Conservation (phyloP, 2,113 vertebrate species). For the Zootoca vivipara region DNA sequence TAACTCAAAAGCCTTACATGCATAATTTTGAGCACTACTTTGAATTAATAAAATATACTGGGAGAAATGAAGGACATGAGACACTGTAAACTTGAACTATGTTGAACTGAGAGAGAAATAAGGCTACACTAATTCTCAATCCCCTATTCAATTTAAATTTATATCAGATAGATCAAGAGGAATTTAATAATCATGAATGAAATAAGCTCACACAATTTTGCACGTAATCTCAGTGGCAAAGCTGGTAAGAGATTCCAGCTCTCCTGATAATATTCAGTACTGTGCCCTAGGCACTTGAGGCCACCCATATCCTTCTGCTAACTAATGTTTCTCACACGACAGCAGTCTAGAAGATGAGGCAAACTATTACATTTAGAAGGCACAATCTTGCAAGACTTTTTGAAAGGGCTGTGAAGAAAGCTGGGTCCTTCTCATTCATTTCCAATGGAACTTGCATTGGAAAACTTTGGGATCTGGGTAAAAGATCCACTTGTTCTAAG, state of each 20-base stretch:
- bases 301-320: not conserved
- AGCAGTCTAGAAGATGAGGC: not conserved
- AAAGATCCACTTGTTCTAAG: not conserved
- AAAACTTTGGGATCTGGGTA: not conserved
- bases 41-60: not conserved
- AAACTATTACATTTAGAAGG: not conserved
- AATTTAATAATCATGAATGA: not conserved
- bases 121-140: not conserved
- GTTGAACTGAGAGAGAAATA: not conserved
- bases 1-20: not conserved
- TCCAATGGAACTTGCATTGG: not conserved
- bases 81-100: not conserved
- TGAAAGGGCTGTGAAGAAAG: not conserved
- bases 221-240: not conserved
- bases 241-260: not conserved
- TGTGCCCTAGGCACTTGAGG: not conserved
- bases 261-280: not conserved
- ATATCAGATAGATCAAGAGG: not conserved
- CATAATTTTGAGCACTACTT: not conserved
- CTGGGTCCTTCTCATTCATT: not conserved
- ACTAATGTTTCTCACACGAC: not conserved
- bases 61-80: not conserved
- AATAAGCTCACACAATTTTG: not conserved
- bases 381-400: not conserved
- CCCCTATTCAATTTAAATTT: conserved; percentile 5